Percentiles rank a stretch among this genome's conserved stretches.
Evolutionary conservation across 2,113 vertebrate genomes (phyloP).

Genomic region (Tupaia chinensis): DNA sequence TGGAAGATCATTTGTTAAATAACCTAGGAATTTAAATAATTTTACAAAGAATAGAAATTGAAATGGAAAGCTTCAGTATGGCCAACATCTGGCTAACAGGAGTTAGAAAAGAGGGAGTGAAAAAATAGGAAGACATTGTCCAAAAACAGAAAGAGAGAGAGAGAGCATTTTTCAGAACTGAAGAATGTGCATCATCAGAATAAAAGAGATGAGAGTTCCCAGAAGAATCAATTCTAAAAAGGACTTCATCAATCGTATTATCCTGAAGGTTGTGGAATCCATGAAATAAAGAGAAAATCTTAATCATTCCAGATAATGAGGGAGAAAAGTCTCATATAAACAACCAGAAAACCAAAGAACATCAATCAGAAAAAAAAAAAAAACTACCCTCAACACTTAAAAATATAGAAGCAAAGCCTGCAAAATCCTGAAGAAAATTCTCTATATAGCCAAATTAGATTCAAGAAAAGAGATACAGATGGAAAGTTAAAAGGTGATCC

Average conservation of each 20-base stretch:
- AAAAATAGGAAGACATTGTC: neutral
- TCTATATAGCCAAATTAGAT: neutral
- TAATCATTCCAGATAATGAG: neutral
- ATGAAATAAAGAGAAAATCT: neutral
- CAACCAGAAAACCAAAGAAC: neutral
- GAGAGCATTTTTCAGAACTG: neutral
- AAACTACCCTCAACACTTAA: neutral
- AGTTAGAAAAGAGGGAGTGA: neutral
- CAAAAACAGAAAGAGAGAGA: neutral
- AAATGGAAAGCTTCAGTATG: neutral
- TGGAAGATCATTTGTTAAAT: conserved; percentile 22
- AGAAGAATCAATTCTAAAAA: neutral
- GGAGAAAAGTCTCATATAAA: neutral
- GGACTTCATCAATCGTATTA: neutral
- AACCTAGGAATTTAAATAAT: neutral
- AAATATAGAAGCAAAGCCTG: neutral
- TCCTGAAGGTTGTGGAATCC: neutral
- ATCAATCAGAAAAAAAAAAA: neutral
- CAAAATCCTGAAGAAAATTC: conserved; percentile 1
- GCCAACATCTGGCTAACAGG: neutral
- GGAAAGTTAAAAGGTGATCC: fast-evolving
- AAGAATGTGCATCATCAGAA: neutral
- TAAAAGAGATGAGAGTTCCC: neutral
- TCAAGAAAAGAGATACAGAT: neutral
- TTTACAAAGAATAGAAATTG: neutral